Base-by-base conservation (phyloP, 2,888 invertebrate genomes). In the Campoletis raptor region DNA sequence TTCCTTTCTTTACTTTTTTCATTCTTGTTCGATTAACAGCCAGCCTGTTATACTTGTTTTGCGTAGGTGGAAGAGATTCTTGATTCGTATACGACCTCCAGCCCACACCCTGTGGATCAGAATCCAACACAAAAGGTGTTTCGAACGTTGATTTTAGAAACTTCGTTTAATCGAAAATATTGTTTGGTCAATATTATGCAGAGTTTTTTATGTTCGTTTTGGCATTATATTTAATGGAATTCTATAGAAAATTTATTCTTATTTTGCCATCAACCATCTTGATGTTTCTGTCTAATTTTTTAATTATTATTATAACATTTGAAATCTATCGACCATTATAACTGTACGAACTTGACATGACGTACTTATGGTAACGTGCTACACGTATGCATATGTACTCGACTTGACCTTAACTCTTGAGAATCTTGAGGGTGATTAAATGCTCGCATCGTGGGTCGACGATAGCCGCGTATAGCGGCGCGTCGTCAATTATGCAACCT, bases 401-500 rank as follows among this genome's bases (percentile, higher is more conserved):
- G 48, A 10, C 77, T 45, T 76, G 80, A 83, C 72, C 83, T 80
- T 77, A 76, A 66, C 9, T 37, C 72, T 8, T 15, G 61, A 45
- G 76, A 79, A 67, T 76, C 64, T 69, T n/a, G 61, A 69, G 52
- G 40, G 40, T 82, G 85, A 85, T 85, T 85, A 82, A 82, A 70
- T 76, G 70, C 76, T 64, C 61, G 48, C 37, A 78, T 79, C 74
- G 74, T 82, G 67, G 67, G 30, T 77, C 83, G 83, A 80, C 79
- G 76, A 76, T 82, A 77, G 64, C 64, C 64, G 54, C 42, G 61
- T 61, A 61, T 21, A 37, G 70, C 52, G 66, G 48, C 70, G 64
- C 77, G 61, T 85, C 76, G 70, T 85, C 79, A 80, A 86, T 86
- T 86, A 86, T 86, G 86, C 86, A 86, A 86, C 66, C 64, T 80